Evolutionary conservation across 2,113 vertebrate genomes (phyloP).

Genomic region (Sialia sialis): DNA sequence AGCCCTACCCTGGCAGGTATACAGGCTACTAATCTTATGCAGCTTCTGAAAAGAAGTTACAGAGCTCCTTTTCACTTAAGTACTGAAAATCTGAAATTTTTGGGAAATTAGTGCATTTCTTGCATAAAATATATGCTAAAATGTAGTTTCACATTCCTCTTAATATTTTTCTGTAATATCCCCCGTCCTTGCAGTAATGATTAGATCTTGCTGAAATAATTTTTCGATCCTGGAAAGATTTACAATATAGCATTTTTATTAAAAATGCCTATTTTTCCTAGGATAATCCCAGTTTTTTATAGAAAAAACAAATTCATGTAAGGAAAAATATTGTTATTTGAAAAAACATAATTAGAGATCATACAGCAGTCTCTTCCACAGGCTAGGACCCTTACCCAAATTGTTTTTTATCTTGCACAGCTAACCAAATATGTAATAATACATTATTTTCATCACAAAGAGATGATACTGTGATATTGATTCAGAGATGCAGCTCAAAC

Average conservation of each 20-base stretch:
- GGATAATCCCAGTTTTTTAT: not conserved
- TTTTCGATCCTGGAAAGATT: not conserved
- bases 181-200: not conserved
- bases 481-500: not conserved
- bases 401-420: fast-evolving
- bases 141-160: not conserved
- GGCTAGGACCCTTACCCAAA: not conserved
- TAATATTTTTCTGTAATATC: not conserved
- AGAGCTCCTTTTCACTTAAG: not conserved
- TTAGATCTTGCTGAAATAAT: not conserved
- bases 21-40: not conserved
- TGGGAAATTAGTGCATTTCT: not conserved
- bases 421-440: not conserved
- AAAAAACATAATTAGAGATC: not conserved
- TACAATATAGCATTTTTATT: not conserved
- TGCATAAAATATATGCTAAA: not conserved
- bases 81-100: not conserved
- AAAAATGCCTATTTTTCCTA: not conserved
- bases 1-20: not conserved
- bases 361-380: not conserved
- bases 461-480: not conserved
- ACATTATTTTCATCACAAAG: not conserved
- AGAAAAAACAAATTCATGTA: not conserved
- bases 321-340: not conserved
- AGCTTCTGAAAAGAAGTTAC: not conserved